Conservation (phyloP, 1,140 invertebrate species). For the Drosophila varians region DNA sequence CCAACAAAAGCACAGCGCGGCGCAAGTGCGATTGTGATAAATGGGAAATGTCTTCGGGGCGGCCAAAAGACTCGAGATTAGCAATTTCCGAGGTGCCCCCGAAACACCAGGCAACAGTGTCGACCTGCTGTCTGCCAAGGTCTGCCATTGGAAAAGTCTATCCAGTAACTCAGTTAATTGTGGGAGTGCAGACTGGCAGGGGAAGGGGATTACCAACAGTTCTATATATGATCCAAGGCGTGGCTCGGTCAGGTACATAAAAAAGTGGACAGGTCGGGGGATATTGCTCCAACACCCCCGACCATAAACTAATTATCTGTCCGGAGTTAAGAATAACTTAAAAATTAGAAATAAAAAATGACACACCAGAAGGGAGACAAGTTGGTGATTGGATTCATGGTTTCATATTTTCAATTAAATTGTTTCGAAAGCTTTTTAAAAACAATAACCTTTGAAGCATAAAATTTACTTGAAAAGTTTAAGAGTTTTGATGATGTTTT, state of each 20-base stretch:
- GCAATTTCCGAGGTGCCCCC: slow-evolving; percentile 12
- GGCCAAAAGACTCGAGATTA: slow-evolving; percentile 63
- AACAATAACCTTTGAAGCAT: too few relatives aligned
- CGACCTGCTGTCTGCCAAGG: slow-evolving; percentile 61
- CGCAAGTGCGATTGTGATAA: slow-evolving; percentile 70
- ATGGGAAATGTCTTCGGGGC: slow-evolving; percentile 67
- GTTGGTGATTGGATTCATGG: background rate
- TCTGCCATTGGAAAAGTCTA: slow-evolving; percentile 18
- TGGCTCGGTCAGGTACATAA: slow-evolving; percentile 16
- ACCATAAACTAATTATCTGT: slow-evolving; percentile 10
- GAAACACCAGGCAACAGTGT: background rate
- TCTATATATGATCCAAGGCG: slow-evolving; percentile 16
- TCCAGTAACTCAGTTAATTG: slow-evolving; percentile 25
- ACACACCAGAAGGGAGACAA: background rate
- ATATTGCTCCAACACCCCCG: background rate
- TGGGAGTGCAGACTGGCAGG: background rate
- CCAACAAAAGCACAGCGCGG: slow-evolving; percentile 42
- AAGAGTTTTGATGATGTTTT: too few relatives aligned
- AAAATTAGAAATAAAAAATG: background rate
- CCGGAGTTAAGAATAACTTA: background rate
- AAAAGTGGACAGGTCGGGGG: slow-evolving; percentile 1
- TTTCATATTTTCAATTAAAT: too few relatives aligned
- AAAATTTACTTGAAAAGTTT: too few relatives aligned
- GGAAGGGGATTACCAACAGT: background rate
- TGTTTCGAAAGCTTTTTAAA: too few relatives aligned